Percentiles rank a stretch among this genome's conserved stretches.
Evolutionary conservation across 2,113 vertebrate genomes (phyloP).

Genomic region (Colius striatus): DNA sequence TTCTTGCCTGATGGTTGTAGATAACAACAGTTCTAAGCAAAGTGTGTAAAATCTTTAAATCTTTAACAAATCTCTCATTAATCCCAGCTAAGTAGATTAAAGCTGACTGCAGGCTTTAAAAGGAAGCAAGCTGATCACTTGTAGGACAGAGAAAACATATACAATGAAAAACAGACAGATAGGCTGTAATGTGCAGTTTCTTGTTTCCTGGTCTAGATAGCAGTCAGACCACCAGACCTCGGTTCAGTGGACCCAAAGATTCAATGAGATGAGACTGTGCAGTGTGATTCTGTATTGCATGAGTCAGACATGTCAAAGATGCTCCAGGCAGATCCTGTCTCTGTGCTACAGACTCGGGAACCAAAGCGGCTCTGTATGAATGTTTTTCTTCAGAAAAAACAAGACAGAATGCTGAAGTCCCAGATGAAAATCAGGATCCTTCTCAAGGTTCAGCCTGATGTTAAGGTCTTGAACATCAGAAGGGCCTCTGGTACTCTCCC

Average conservation of each 20-base stretch:
- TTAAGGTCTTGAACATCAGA: background rate
- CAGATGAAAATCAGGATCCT: background rate
- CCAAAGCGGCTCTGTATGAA: background rate
- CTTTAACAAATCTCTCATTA: slow-evolving; percentile 68
- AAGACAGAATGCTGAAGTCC: background rate
- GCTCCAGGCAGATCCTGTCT: background rate
- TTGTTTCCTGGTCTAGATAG: background rate
- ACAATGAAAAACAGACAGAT: background rate
- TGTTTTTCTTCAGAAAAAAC: background rate
- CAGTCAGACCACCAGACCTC: background rate
- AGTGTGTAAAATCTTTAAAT: slow-evolving; percentile 44
- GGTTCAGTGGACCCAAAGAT: background rate
- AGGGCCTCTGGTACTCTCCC: background rate
- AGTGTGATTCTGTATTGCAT: background rate
- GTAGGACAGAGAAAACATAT: background rate
- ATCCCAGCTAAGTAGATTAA: slow-evolving; percentile 61
- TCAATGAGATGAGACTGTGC: background rate
- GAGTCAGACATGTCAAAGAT: background rate
- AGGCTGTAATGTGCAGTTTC: background rate
- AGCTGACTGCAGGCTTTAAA: slow-evolving; percentile 40
- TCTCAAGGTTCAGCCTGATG: background rate
- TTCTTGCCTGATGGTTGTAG: slow-evolving; percentile 3
- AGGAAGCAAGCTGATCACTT: slow-evolving; percentile 26
- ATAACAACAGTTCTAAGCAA: slow-evolving; percentile 38
- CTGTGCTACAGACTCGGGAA: background rate